Base-by-base conservation (phyloP, 2,888 invertebrate genomes). In the Argyresthia goedartella region DNA sequence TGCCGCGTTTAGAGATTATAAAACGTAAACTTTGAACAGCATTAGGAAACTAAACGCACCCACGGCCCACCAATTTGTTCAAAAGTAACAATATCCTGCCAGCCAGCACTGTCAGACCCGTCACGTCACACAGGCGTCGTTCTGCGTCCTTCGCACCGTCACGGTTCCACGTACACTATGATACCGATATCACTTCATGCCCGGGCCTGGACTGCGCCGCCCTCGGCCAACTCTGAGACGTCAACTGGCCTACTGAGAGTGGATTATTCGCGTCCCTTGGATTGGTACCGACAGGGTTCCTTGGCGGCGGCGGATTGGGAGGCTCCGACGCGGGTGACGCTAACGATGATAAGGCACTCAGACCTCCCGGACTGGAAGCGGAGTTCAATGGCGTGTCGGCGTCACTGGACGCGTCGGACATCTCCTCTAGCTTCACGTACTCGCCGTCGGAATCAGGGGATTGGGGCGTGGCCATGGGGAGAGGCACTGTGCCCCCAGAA, bases 261-360 rank as follows among this genome's bases (percentile, higher is more conserved):
- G 96, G 96, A 88, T 96, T 96, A 87, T 96, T 96, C 60, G 94
- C 92, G 85, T 96, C 96, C 63, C 95, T 92, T 44, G 96, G 96
- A 84, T 96, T 96, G 48, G 95, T 95, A 55, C 96, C 96, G 53
- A 96, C 95, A 44, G 96, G 96, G 76, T 94, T 91, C 58, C 95
- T 88, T 59, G 58, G 80, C 41, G 79, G 81, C 53, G 76, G 82
- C 59, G 67, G 72, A 51, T 80, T 76, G 49, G 88, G 87, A 55
- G 93, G 91, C 66, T 92, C 91, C 56, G 93, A 91, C 51, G 93
- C 91, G 39, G 95, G 95, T 60, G 94, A 94, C 33, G 95, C 94
- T 54, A 95, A 86, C 54, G 86, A 85, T 8, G 85, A 81, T 25
- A 87, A 70, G 51, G 88, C 80, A 61, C 85, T 81, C 44, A 88